These are phyloP conservation scores for Nyctereutes procyonoides DNA, from an alignment of 2,113 vertebrate species.

Conservation along the genomic window DNA sequence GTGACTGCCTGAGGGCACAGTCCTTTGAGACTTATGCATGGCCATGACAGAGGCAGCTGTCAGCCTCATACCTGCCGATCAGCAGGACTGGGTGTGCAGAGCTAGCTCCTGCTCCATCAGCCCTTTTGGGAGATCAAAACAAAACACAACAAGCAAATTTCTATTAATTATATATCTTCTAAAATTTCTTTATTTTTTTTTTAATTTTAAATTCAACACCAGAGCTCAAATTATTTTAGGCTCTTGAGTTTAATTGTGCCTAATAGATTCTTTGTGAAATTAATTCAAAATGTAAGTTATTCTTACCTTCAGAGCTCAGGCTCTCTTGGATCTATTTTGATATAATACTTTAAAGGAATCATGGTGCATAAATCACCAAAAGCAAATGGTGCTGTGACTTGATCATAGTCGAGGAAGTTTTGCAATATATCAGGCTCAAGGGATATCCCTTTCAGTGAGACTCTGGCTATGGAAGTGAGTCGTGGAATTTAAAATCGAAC, in stretches of 20 bases:
- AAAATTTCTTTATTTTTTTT: not conserved
- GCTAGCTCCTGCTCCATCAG: not conserved
- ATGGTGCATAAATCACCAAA: not conserved
- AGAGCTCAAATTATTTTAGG: not conserved
- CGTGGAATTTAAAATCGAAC: not conserved
- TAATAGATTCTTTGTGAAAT: not conserved
- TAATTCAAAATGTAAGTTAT: not conserved
- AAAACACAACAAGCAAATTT: not conserved
- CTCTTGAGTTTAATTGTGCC: not conserved
- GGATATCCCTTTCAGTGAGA: not conserved
- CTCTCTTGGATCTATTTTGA: not conserved
- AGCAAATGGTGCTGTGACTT: not conserved
- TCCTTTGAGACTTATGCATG: fast-evolving
- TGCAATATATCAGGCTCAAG: fast-evolving
- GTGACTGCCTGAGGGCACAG: not conserved
- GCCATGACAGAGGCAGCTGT: fast-evolving
- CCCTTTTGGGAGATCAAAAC: not conserved
- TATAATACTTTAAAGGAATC: not conserved
- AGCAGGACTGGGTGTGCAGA: not conserved
- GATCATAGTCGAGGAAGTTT: not conserved
- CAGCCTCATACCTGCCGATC: fast-evolving
- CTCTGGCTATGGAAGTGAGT: fast-evolving
- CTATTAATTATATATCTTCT: not conserved
- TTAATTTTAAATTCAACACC: not conserved
- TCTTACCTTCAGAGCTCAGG: not conserved